Base-by-base conservation (phyloP, 23 tunicate species). In the Pegea sp. region DNA sequence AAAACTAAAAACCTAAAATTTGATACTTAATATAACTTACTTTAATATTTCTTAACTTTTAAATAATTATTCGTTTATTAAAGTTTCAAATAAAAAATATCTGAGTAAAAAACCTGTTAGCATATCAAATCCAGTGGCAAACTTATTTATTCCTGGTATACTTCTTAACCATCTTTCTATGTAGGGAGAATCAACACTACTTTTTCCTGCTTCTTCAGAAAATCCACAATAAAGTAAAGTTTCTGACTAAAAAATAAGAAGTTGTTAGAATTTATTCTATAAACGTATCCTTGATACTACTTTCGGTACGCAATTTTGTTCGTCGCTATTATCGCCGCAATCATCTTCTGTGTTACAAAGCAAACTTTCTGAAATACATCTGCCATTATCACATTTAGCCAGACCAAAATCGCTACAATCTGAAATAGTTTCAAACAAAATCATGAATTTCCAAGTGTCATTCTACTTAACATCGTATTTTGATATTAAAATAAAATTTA, bases 301-400 rank as follows among this genome's bases (percentile, higher is more conserved):
- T 16, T 38, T 38, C 16, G 16, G 46, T 38, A 38, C 16, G 46
- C 46, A 38, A 38, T 8, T n/a, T 49, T 18, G 18, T 55, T 80
- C 93, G 49, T 80, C 93, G 26, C 66, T 63, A 27, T 64, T 62
- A 53, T 80, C 93, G 22, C 93, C 93, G 31, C 93, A 80, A 33
- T 80, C 93, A 30, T 80, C 79, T 29, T 80, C 93, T 20, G 79
- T 79, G 55, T 80, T 80, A 48, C 93, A 80, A 11, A 20, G 30
- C 57, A 56, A 66, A 27, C 16, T 16, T 2, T 3, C 30, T 1
- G 62, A 52, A 16, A 80, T 71, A 29, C 93, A 80, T 46, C 80
- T 33, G 1, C 58, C 56, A 61, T 80, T 80, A 4, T 33, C 62
- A 61, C 79, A 71, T 1, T 46, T 48, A 24, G 26, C 44, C 54